Percentiles rank a stretch among this genome's conserved stretches.
These are phyloP conservation scores for Hexactinellida sp. DNA, from an alignment of 37 sponge, comb jelly and placozoan species.

Conservation along the genomic window DNA sequence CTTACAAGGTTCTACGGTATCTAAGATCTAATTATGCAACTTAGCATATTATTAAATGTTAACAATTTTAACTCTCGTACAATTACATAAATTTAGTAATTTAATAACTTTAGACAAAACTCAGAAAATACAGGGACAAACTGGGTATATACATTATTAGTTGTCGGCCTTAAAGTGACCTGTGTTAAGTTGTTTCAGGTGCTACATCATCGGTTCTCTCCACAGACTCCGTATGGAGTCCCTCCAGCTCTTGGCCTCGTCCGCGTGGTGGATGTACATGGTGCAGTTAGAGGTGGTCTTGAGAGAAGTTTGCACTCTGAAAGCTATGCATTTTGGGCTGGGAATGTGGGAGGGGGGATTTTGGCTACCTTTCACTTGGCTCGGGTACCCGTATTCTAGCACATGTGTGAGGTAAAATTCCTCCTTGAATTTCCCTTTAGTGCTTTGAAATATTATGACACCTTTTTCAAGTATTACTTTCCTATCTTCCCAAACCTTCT, in stretches of 20 bases:
- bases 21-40: too few species aligned
- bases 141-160: too few species aligned
- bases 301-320: not conserved
- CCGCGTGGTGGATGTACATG: not conserved
- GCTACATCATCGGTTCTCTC: not conserved
- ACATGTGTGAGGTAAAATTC: not conserved
- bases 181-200: too few species aligned
- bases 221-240: not conserved
- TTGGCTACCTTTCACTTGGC: not conserved
- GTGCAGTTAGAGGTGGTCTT: not conserved
- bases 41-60: too few species aligned
- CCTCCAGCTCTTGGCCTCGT: not conserved
- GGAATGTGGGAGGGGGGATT: not conserved
- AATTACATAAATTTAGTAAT: too few species aligned
- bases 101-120: too few species aligned
- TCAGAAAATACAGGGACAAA: too few species aligned
- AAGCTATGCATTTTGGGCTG: not conserved
- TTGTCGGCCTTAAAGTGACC: too few species aligned
- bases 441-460: not conserved
- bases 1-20: too few species aligned
- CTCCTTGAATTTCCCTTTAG: not conserved
- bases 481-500: not conserved
- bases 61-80: too few species aligned
- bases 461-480: not conserved
- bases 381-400: not conserved